Evolutionary conservation across 2,888 invertebrate species (phyloP).

Genomic region (Deladenus siricidicola): DNA sequence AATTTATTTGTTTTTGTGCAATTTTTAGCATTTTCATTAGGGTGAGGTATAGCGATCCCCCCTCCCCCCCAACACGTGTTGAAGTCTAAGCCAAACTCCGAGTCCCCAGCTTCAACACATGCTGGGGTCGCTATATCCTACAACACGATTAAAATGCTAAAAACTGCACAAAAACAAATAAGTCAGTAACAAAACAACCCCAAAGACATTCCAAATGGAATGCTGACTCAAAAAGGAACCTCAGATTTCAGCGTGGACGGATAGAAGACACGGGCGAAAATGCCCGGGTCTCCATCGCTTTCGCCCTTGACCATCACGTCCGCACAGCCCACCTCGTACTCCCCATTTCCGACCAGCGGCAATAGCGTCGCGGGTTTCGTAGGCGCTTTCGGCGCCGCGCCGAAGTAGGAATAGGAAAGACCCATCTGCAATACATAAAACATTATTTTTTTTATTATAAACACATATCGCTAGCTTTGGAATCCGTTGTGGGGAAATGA

Average conservation of each 20-base stretch:
- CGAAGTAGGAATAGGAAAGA: not conserved
- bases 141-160: not conserved
- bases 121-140: no score
- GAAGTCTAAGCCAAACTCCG: no score
- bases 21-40: no score
- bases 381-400: not conserved
- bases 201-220: no score
- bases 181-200: not conserved
- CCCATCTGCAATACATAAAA: slow-evolving; percentile 10
- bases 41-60: no score
- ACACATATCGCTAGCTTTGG: no score
- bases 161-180: slow-evolving; percentile 9
- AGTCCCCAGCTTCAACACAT: no score
- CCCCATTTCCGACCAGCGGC: slow-evolving; percentile 52
- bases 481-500: no score
- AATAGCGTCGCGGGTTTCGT: slow-evolving; percentile 7
- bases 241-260: slow-evolving; percentile 57
- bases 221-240: slow-evolving; percentile 6
- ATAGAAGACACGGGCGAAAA: slow-evolving; percentile 62
- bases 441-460: no score
- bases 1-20: no score
- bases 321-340: slow-evolving; percentile 60
- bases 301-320: slow-evolving; percentile 53
- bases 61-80: no score
- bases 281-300: slow-evolving; percentile 55